A percentile compares a stretch with the other conserved stretches of the same genome.
Conservation (phyloP, 1,140 invertebrate species). For the Camponotus vicinus region DNA sequence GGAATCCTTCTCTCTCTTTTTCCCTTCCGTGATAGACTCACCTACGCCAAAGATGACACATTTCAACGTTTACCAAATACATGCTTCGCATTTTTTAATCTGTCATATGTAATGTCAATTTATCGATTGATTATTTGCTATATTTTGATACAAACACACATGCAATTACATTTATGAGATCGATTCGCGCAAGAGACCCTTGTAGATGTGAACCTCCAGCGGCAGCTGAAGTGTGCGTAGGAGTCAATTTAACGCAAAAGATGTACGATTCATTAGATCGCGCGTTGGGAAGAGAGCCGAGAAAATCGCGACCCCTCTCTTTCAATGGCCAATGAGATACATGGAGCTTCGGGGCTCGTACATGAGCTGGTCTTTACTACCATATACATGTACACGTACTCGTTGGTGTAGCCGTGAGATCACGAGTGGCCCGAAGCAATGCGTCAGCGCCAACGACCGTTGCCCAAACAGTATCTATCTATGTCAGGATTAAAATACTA, state of each 20-base stretch:
- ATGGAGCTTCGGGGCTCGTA: constrained; percentile 41
- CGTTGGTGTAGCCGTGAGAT: constrained; percentile 35
- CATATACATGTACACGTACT: background rate
- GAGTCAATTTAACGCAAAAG: constrained; percentile 60
- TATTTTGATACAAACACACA: background rate
- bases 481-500: constrained; percentile 86
- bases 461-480: constrained; percentile 85
- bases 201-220: background rate
- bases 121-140: background rate
- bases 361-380: constrained; percentile 7
- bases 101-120: background rate
- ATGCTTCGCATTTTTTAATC: background rate
- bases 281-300: constrained; percentile 25
- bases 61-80: constrained; percentile 8
- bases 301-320: constrained; percentile 60
- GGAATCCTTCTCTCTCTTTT: constrained; percentile 75
- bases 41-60: background rate
- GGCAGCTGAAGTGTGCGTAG: background rate
- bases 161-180: background rate
- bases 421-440: constrained; percentile 66
- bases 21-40: constrained; percentile 69
- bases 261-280: constrained; percentile 61
- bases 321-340: constrained; percentile 52
- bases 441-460: constrained; percentile 75
- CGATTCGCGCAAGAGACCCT: background rate